Percentiles rank a stretch among this genome's conserved stretches.
Conservation (phyloP, 2,888 invertebrate genomes). For the Dicyrtomina minuta region DNA sequence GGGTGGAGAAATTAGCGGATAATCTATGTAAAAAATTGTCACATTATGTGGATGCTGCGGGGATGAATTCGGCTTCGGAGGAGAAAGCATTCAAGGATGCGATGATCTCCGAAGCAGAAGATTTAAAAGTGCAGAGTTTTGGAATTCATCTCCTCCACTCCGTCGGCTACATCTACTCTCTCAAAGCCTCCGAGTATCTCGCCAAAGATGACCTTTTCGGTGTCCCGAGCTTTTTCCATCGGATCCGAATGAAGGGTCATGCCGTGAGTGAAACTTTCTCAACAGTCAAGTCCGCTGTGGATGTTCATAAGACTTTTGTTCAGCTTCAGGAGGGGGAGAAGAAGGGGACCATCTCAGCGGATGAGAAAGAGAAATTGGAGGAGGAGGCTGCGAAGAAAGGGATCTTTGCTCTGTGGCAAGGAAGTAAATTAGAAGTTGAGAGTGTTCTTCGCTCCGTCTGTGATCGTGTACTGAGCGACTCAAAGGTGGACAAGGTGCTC, state of each 20-base stretch:
- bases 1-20: conserved; percentile 47
- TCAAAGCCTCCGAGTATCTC: conserved; percentile 51
- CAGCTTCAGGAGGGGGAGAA: conserved; percentile 53
- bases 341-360: conserved; percentile 44
- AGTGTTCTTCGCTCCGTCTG: conserved; percentile 51
- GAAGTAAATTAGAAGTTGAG: conserved; percentile 53
- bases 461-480: conserved; percentile 48
- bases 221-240: conserved; percentile 50
- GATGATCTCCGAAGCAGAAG: conserved; percentile 50
- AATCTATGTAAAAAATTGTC: conserved; percentile 47
- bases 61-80: conserved; percentile 24
- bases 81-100: conserved; percentile 42
- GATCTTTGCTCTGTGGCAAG: conserved; percentile 52
- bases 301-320: conserved; percentile 52
- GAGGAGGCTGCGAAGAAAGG: conserved; percentile 52
- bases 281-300: conserved; percentile 51
- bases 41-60: conserved; percentile 37
- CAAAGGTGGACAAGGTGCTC: conserved; percentile 34
- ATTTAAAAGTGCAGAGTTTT: conserved; percentile 52
- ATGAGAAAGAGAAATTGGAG: conserved; percentile 49
- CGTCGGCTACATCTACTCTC: conserved; percentile 51
- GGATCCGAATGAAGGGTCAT: conserved; percentile 52
- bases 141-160: conserved; percentile 52
- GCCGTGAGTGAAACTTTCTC: conserved; percentile 46
- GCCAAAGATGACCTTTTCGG: conserved; percentile 51